Evolutionary conservation across 2,888 invertebrate genomes (phyloP).

Genomic region (Noctua janthina): DNA sequence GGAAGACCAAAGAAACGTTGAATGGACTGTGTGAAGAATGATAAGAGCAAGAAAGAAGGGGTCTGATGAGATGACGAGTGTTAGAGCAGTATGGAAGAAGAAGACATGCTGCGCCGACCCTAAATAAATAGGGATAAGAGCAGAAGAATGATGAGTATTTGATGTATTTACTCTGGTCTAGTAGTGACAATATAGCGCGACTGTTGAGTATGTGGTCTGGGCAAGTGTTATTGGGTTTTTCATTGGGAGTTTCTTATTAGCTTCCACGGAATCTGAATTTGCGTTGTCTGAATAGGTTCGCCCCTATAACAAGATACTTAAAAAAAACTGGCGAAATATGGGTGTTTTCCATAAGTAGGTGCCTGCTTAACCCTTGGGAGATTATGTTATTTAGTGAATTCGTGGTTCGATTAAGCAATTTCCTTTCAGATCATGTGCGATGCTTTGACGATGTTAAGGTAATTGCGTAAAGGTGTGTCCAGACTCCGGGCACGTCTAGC

Average conservation of each 20-base stretch:
- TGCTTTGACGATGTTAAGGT: conserved; percentile 35
- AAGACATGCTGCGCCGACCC: no score
- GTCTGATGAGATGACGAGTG: no score
- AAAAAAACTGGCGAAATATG: neutral
- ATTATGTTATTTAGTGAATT: neutral
- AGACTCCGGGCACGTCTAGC: conserved; percentile 31
- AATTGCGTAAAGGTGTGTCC: conserved; percentile 46
- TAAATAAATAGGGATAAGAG: no score
- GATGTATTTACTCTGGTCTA: neutral
- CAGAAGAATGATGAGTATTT: neutral
- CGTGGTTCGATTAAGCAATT: neutral
- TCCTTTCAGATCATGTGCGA: conserved; percentile 1
- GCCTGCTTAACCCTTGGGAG: neutral
- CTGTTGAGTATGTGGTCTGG: neutral
- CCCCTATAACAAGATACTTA: neutral
- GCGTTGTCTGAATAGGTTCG: neutral
- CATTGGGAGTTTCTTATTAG: neutral
- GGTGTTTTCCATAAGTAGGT: no score
- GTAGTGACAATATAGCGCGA: neutral
- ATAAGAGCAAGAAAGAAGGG: no score
- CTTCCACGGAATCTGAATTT: no score
- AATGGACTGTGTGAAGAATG: no score
- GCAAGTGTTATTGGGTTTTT: neutral
- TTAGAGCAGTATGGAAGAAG: no score
- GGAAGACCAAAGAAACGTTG: no score